phyloP scores from a whole-genome alignment of 2,888 invertebrate species.

The Drosophila eohydei region DNA sequence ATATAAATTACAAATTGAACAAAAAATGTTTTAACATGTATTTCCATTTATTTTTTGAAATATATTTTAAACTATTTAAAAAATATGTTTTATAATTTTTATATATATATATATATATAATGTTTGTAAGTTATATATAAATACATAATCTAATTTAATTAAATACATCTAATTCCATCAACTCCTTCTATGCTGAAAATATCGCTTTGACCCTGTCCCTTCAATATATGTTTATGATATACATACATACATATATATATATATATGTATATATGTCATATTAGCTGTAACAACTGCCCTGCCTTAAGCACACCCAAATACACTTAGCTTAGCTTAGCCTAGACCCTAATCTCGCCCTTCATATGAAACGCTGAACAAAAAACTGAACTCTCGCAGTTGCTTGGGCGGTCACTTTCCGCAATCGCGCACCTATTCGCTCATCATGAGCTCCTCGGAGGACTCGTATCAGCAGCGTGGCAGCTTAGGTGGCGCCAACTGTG shows the following conservation, averaged over 20 bases:
- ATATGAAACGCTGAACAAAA: conserved; percentile 4
- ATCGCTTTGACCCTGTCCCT: conserved; percentile 7
- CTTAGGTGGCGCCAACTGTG: conserved; percentile 54
- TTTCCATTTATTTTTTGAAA: no score
- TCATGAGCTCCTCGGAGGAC: conserved; percentile 85
- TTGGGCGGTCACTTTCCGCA: conserved; percentile 85
- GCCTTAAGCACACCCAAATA: not conserved
- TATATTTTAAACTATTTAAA: no score
- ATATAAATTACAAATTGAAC: no score
- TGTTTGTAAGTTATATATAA: not conserved
- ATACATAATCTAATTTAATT: not conserved
- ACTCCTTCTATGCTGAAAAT: conserved; percentile 22
- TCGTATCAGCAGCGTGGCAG: conserved; percentile 82
- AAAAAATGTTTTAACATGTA: no score
- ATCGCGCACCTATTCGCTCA: conserved; percentile 85
- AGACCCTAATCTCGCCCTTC: not conserved
- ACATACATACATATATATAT: not conserved
- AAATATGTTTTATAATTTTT: no score
- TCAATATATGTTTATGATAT: conserved; percentile 1
- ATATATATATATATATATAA: not conserved
- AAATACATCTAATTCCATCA: not conserved
- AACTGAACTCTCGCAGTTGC: conserved; percentile 74
- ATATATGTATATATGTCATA: conserved; percentile 14
- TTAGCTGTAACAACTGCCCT: conserved; percentile 18
- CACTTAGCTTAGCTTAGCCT: conserved; percentile 14